Evolutionary conservation across 2,113 vertebrate species (phyloP).

Genomic region (Phocoena sinus): DNA sequence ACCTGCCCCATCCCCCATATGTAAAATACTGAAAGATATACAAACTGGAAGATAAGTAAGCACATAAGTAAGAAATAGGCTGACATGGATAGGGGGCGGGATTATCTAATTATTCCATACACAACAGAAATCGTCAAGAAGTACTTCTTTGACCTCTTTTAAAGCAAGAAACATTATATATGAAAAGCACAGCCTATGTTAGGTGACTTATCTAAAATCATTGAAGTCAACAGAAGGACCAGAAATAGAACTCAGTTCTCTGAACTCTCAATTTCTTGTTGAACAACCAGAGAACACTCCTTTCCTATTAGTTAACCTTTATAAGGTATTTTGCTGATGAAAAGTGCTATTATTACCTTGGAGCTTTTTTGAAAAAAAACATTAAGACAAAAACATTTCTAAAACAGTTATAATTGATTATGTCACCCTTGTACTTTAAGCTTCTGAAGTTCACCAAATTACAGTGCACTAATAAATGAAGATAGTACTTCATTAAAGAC

Average conservation of each 20-base stretch:
- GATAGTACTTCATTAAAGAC: constrained; percentile 70
- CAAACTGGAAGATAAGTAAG: background rate
- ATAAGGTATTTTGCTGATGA: constrained; percentile 38
- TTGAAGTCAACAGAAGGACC: background rate
- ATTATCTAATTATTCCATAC: background rate
- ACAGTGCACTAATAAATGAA: constrained; percentile 69
- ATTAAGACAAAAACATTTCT: constrained; percentile 70
- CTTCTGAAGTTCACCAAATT: constrained; percentile 70
- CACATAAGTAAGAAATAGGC: background rate
- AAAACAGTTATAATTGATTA: constrained; percentile 75
- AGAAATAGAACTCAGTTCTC: constrained; percentile 51
- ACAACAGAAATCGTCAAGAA: background rate
- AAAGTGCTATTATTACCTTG: constrained; percentile 64
- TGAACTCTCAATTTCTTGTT: constrained; percentile 55
- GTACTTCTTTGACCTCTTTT: background rate
- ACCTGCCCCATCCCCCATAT: background rate
- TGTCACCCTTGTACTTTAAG: constrained; percentile 66
- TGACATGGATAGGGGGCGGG: background rate
- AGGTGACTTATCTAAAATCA: constrained; percentile 14
- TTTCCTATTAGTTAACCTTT: constrained; percentile 57
- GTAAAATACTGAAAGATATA: background rate
- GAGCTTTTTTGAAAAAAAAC: constrained; percentile 32
- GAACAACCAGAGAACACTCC: constrained; percentile 57
- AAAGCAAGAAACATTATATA: background rate
- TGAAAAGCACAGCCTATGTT: background rate